Conservation (phyloP, 2,797 vertebrate genomes). For the Danio albolineatus region DNA sequence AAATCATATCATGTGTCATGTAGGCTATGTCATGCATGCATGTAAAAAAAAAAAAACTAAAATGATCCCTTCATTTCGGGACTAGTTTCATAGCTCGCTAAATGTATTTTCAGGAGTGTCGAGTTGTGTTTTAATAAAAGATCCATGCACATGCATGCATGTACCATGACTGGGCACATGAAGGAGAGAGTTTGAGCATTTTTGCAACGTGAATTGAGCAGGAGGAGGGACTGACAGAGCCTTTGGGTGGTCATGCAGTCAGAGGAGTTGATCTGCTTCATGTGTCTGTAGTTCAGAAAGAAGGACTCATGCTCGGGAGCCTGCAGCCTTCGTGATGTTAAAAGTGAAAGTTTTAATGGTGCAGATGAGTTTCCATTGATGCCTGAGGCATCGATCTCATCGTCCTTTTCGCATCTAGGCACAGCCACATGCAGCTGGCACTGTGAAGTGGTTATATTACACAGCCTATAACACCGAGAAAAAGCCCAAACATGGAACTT, state of each 20-base stretch:
- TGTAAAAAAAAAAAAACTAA: no score
- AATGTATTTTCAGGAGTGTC: neutral
- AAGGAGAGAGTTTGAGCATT: slow-evolving; percentile 12
- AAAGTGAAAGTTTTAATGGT: slow-evolving; percentile 15
- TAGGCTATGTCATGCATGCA: slow-evolving; percentile 3
- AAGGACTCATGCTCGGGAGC: neutral
- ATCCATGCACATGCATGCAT: slow-evolving; percentile 23
- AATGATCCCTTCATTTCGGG: neutral
- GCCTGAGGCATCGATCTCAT: slow-evolving; percentile 70
- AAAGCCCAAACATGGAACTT: slow-evolving; percentile 77
- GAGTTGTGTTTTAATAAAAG: neutral
- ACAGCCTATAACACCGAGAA: slow-evolving; percentile 46
- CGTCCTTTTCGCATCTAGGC: slow-evolving; percentile 55
- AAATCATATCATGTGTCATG: slow-evolving; percentile 6
- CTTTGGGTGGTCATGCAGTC: slow-evolving; percentile 45
- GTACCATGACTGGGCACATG: neutral
- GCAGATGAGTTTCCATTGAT: slow-evolving; percentile 70
- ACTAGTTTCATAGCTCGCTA: neutral
- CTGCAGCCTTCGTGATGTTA: slow-evolving; percentile 18
- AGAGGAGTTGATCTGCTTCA: slow-evolving; percentile 17
- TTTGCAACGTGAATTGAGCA: slow-evolving; percentile 20
- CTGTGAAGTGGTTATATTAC: slow-evolving; percentile 61
- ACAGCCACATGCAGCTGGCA: slow-evolving; percentile 58
- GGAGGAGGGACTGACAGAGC: slow-evolving; percentile 40
- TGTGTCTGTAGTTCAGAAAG: slow-evolving; percentile 24